Evolutionary conservation across 2,797 vertebrate species (phyloP).

Genomic region (Acanthurus lineatus): DNA sequence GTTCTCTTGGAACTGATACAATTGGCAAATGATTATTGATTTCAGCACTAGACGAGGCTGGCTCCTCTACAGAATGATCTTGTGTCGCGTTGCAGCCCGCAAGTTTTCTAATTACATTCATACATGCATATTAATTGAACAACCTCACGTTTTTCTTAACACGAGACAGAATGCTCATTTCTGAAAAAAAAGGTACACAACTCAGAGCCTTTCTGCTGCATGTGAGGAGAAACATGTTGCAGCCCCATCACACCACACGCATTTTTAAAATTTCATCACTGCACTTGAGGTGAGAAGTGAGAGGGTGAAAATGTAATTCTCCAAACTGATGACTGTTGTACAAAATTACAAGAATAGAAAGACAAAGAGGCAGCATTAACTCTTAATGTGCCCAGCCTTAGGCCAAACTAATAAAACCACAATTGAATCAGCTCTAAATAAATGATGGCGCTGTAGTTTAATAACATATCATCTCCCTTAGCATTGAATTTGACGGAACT

Average conservation of each 20-base stretch:
- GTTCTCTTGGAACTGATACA: slow-evolving; percentile 74
- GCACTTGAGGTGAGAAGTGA: slow-evolving; percentile 61
- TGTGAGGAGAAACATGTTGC: slow-evolving; percentile 21
- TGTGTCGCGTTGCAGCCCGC: slow-evolving; percentile 44
- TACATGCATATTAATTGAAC: slow-evolving; percentile 52
- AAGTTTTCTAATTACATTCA: slow-evolving; percentile 64
- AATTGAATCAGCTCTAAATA: slow-evolving; percentile 90
- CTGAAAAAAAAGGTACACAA: not conserved
- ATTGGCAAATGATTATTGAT: slow-evolving; percentile 82
- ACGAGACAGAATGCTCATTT: not conserved
- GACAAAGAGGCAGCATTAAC: slow-evolving; percentile 83
- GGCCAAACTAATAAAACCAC: slow-evolving; percentile 88
- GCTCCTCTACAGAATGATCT: slow-evolving; percentile 54
- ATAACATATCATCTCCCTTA: slow-evolving; percentile 79
- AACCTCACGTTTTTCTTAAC: slow-evolving; percentile 6
- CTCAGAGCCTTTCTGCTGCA: not conserved
- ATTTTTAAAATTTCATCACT: slow-evolving; percentile 66
- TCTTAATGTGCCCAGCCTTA: slow-evolving; percentile 82
- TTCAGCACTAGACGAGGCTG: slow-evolving; percentile 56
- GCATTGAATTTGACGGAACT: slow-evolving; percentile 59
- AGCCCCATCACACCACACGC: slow-evolving; percentile 38
- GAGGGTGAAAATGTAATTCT: slow-evolving; percentile 70
- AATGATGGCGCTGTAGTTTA: slow-evolving; percentile 85
- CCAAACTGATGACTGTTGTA: slow-evolving; percentile 75
- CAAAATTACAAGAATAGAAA: slow-evolving; percentile 76